Evolutionary conservation across 1,140 invertebrate genomes (phyloP), one percentile per base, ranked within the genome.

Genomic region (Aplysia californica): DNA sequence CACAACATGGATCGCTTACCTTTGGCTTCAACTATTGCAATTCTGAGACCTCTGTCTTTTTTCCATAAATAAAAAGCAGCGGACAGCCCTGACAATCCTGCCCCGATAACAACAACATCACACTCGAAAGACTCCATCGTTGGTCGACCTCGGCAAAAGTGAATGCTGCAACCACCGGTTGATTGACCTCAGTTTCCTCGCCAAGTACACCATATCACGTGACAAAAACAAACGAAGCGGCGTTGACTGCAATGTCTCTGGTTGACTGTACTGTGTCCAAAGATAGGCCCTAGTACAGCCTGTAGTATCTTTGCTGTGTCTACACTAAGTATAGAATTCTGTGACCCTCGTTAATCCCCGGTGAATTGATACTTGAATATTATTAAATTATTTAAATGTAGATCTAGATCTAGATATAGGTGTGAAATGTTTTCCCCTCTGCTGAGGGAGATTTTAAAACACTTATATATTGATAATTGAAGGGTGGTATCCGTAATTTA

Each of bases 11-110:
- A n/a, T n/a, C n/a, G n/a, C n/a, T n/a, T 41, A 86, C 86, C 85
- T 84, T 87, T 89, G 2, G 88, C 88, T 82, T 90, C 88, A n/a
- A 90, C 58, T 2, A 90, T 83, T 10, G 81, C 36, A 41, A 89
- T 76, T 65, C 82, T 71, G 15, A 89, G 44, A 35, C 79, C 79
- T 35, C 80, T 81, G 67, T 84, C 83, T 78, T 80, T 86, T 56
- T 84, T 80, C 3, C 79, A 50, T 1, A 90, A 78, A 61, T 80
- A 73, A 74, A 84, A 83, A 18, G 87, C 88, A n/a, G 88, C 86
- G 21, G 84, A 82, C 3, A 89, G 77, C 15, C 88, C 88, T 1
- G 88, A 87, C 23, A 89, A 72, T 0, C 88, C 88, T 29, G 85
- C 88, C 23, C 88, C 88, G 20, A 90, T 77, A 31, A 89, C 75